Evolutionary conservation across 2,888 invertebrate genomes (phyloP).

Genomic region (Eupithecia dodoneata): DNA sequence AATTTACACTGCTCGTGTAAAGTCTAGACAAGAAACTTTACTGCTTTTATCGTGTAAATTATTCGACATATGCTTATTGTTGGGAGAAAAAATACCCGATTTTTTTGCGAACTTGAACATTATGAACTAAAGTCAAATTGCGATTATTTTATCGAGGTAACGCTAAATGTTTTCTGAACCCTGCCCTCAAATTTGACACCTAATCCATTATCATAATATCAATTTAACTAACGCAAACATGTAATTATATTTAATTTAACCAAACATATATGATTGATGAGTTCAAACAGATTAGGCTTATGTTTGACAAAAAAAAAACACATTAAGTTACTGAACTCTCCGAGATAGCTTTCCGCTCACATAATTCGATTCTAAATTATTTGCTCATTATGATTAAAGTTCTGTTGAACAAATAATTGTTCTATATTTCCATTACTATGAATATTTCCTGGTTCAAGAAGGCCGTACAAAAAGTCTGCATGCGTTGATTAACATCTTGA

Average conservation of each 20-base stretch:
- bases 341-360: conserved; percentile 22
- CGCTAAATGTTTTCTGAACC: conserved; percentile 28
- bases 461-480: conserved; percentile 61
- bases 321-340: conserved; percentile 15
- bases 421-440: conserved; percentile 47
- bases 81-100: background rate
- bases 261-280: conserved; percentile 66
- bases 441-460: conserved; percentile 65
- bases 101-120: background rate
- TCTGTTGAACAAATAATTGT: conserved; percentile 48
- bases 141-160: conserved; percentile 10
- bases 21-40: conserved; percentile 13
- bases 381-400: conserved; percentile 46
- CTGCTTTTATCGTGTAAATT: conserved; percentile 9
- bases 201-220: conserved; percentile 45
- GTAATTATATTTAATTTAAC: conserved; percentile 57
- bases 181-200: conserved; percentile 37
- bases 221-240: conserved; percentile 66
- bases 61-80: background rate
- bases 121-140: background rate
- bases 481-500: conserved; percentile 66
- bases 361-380: conserved; percentile 36
- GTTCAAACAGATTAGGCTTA: conserved; percentile 53
- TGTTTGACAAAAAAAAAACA: conserved; percentile 24
- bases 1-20: conserved; percentile 18